Evolutionary conservation across 2,888 invertebrate species (phyloP).

Genomic region (Sylvicola cinctus): DNA sequence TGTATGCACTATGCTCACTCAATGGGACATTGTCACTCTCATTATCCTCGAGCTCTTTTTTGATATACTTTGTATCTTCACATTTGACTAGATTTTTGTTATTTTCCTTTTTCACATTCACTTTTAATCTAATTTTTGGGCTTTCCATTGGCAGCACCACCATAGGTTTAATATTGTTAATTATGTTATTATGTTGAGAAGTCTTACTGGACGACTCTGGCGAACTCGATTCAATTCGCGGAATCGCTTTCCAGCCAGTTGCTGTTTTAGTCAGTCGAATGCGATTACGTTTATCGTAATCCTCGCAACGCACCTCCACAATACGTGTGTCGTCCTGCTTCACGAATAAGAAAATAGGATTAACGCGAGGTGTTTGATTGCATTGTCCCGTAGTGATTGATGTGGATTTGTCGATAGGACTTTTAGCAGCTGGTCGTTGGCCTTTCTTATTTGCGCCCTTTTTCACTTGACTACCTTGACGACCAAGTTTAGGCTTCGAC

Average conservation of each 20-base stretch:
- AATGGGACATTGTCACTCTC: too few species aligned
- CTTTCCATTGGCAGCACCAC: too few species aligned
- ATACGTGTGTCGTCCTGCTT: slow-evolving; percentile 61
- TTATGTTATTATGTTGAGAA: too few species aligned
- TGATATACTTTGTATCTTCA: neutral
- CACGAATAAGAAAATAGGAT: slow-evolving; percentile 72
- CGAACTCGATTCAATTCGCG: slow-evolving; percentile 38
- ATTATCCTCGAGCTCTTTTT: too few species aligned
- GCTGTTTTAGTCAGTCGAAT: slow-evolving; percentile 64
- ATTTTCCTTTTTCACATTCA: neutral
- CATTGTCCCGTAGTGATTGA: slow-evolving; percentile 10
- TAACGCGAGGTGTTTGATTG: slow-evolving; percentile 34
- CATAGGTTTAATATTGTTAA: too few species aligned
- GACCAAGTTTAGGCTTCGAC: too few species aligned
- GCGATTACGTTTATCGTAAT: slow-evolving; percentile 69
- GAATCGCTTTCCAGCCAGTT: slow-evolving; percentile 64
- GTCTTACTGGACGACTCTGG: too few species aligned
- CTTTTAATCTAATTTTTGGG: neutral
- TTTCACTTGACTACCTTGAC: too few species aligned
- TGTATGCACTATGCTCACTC: too few species aligned
- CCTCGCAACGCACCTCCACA: slow-evolving; percentile 68
- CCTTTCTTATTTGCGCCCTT: too few species aligned
- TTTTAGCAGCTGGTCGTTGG: too few species aligned
- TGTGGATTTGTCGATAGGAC: slow-evolving; percentile 9
- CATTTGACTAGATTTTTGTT: neutral